These are phyloP conservation scores for Leuciscus waleckii DNA, from an alignment of 2,797 vertebrate genomes.

Conservation along the genomic window DNA sequence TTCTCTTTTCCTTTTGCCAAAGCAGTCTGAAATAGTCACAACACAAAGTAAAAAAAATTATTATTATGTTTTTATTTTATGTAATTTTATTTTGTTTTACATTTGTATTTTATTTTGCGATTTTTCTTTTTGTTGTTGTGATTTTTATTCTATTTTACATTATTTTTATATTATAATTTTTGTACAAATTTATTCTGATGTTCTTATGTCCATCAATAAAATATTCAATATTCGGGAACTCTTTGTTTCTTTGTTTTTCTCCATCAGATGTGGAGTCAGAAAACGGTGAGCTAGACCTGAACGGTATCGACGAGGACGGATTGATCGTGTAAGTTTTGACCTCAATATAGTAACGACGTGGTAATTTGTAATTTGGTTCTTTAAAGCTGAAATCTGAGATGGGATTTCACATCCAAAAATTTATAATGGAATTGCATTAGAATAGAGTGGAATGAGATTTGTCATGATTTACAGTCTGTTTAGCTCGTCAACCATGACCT, in stretches of 20 bases:
- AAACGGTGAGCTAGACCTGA: conserved; percentile 93
- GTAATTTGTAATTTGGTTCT: not conserved
- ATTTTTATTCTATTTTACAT: no score
- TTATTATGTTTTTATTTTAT: not conserved
- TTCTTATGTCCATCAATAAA: not conserved
- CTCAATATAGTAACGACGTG: not conserved
- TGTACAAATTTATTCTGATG: not conserved
- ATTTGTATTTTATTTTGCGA: not conserved
- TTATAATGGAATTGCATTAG: not conserved
- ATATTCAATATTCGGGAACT: not conserved
- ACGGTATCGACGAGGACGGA: conserved; percentile 92
- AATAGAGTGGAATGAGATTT: not conserved
- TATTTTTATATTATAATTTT: not conserved
- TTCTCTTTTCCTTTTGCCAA: not conserved
- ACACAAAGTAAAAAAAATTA: no score
- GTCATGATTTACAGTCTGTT: not conserved
- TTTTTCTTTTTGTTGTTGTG: not conserved
- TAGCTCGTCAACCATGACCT: not conserved
- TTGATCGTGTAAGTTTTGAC: conserved; percentile 85
- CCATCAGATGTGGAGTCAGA: conserved; percentile 79
- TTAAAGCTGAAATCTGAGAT: conserved; percentile 4
- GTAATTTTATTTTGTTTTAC: not conserved
- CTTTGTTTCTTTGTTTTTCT: conserved; percentile 22
- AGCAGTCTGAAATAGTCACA: not conserved
- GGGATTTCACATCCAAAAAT: conserved; percentile 1